phyloP scores from a whole-genome alignment of 2,888 invertebrate genomes.

The Xylocampa areola region DNA sequence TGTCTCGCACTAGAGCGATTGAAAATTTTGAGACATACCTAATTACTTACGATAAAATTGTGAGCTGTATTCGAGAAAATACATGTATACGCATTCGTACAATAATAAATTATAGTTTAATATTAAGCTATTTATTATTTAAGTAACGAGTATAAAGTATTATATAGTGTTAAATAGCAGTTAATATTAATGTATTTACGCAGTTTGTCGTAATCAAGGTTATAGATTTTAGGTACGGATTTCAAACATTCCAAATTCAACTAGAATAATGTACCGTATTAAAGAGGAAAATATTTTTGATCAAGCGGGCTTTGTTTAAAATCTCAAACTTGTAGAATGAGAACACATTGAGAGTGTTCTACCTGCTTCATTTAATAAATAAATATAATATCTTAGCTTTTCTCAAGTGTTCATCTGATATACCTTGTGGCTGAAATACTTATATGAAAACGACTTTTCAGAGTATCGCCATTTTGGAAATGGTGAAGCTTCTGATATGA shows the following conservation, averaged over 20 bases:
- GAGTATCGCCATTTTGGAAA: no score
- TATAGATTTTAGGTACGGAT: constrained; percentile 51
- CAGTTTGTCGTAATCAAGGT: constrained; percentile 53
- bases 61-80: constrained; percentile 86
- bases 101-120: constrained; percentile 84
- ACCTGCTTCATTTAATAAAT: no score
- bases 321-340: constrained; percentile 19
- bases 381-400: no score
- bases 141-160: constrained; percentile 78
- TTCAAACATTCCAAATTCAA: constrained; percentile 66
- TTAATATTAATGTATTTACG: constrained; percentile 74
- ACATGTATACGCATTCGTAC: constrained; percentile 89
- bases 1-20: constrained; percentile 12
- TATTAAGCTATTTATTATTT: constrained; percentile 83
- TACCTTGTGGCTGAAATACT: no score
- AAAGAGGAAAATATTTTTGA: constrained; percentile 15
- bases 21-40: constrained; percentile 36
- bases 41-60: constrained; percentile 63
- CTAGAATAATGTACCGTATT: constrained; percentile 52
- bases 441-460: background rate
- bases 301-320: constrained; percentile 35
- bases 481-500: no score
- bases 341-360: no score
- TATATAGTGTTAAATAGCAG: constrained; percentile 62
- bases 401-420: no score